Evolutionary conservation across 2,888 invertebrate genomes (phyloP).

Genomic region (Limnephilus marmoratus): DNA sequence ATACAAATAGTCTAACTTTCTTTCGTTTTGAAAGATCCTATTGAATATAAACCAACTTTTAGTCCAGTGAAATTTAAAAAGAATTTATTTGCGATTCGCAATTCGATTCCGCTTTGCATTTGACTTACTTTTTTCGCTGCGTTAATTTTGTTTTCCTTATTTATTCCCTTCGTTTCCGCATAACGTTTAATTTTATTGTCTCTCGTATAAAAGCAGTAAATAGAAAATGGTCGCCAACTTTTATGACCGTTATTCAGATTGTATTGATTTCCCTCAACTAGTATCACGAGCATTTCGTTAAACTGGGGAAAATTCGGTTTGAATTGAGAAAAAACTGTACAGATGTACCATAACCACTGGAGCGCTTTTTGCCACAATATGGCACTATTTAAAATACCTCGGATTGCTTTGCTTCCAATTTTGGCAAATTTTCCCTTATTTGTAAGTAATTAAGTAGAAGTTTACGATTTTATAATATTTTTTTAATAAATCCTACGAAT

Average conservation of each 20-base stretch:
- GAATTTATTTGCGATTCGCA: neutral
- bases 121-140: neutral
- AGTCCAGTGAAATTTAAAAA: neutral
- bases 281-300: neutral
- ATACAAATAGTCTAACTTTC: neutral
- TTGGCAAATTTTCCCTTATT: too few species aligned
- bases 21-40: neutral
- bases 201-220: neutral
- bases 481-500: too few species aligned
- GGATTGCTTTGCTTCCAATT: too few species aligned
- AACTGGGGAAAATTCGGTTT: neutral
- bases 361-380: too few species aligned
- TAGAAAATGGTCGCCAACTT: slow-evolving; percentile 3
- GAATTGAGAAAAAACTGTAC: neutral
- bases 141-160: neutral
- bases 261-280: neutral
- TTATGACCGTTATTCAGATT: slow-evolving; percentile 6
- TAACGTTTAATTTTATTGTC: neutral
- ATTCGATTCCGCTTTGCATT: neutral
- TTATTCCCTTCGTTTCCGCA: neutral
- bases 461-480: too few species aligned
- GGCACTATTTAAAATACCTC: too few species aligned
- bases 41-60: neutral
- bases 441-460: too few species aligned
- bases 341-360: too few species aligned